These are phyloP conservation scores for Eciton burchellii DNA, from an alignment of 1,140 invertebrate genomes.

Conservation along the genomic window DNA sequence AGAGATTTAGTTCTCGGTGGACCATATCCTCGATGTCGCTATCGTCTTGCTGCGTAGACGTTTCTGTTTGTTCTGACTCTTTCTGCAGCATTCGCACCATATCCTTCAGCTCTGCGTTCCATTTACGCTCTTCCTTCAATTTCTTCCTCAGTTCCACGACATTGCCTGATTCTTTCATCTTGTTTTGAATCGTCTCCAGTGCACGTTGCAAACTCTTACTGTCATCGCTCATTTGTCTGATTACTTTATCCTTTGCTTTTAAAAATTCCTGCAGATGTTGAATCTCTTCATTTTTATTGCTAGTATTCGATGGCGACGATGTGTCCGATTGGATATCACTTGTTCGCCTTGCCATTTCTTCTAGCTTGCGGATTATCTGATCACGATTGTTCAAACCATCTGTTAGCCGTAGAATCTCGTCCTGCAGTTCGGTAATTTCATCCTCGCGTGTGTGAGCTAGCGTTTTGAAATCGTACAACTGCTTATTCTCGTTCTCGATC, in stretches of 20 bases:
- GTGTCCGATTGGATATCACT: slow-evolving; percentile 68
- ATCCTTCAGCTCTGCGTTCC: slow-evolving; percentile 79
- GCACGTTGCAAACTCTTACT: slow-evolving; percentile 84
- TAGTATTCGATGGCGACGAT: slow-evolving; percentile 70
- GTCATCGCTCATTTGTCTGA: slow-evolving; percentile 86
- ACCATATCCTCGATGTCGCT: slow-evolving; percentile 87
- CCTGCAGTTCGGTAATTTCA: slow-evolving; percentile 74
- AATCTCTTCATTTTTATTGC: slow-evolving; percentile 86
- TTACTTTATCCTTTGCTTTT: slow-evolving; percentile 86
- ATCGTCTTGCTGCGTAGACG: slow-evolving; percentile 68
- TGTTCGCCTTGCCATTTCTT: slow-evolving; percentile 78
- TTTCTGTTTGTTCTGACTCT: slow-evolving; percentile 79
- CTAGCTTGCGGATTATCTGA: slow-evolving; percentile 76
- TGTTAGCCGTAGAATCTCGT: slow-evolving; percentile 77
- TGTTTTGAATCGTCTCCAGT: slow-evolving; percentile 85
- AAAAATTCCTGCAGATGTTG: slow-evolving; percentile 87
- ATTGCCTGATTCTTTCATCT: slow-evolving; percentile 85
- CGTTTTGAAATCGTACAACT: slow-evolving; percentile 76
- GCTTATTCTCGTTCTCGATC: slow-evolving; percentile 79
- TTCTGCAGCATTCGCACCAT: slow-evolving; percentile 80
- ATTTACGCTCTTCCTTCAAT: slow-evolving; percentile 81
- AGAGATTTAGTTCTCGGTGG: slow-evolving; percentile 87
- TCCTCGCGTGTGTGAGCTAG: slow-evolving; percentile 72
- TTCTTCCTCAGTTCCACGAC: slow-evolving; percentile 82
- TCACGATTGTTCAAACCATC: slow-evolving; percentile 79